Evolutionary conservation across 2,797 vertebrate genomes (phyloP).

Genomic region (Eulemur albifrons): DNA sequence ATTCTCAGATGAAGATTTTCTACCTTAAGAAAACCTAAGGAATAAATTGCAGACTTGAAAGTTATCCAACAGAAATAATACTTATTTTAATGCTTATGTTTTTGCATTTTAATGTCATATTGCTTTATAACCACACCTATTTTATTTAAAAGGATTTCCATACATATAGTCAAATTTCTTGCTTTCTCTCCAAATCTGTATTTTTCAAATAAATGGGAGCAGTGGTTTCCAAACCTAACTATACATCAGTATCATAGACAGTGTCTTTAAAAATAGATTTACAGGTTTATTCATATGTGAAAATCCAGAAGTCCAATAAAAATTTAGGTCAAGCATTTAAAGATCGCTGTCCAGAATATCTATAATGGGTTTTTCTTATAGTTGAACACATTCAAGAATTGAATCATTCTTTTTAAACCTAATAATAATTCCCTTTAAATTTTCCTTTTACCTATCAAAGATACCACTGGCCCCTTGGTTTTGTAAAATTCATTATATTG

Average conservation of each 20-base stretch:
- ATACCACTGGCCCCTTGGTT: background rate
- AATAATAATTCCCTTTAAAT: background rate
- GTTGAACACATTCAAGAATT: background rate
- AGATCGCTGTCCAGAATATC: background rate
- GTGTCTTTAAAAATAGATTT: background rate
- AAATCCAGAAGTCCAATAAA: background rate
- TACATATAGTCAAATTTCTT: background rate
- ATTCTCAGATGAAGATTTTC: constrained; percentile 10
- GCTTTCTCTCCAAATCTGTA: background rate
- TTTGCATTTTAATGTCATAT: background rate
- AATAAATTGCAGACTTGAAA: background rate
- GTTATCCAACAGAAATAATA: background rate
- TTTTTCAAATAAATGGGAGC: background rate
- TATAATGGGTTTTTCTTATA: background rate
- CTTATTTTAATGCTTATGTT: background rate
- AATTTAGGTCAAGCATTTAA: background rate
- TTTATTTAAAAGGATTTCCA: background rate
- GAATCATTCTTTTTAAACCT: background rate
- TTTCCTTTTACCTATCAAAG: background rate
- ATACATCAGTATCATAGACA: background rate
- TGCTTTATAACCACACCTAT: background rate
- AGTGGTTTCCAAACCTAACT: background rate
- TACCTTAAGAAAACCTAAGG: background rate
- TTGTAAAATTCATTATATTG: background rate
- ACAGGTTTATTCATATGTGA: background rate